A percentile compares a stretch with the other conserved stretches of the same genome.
Conservation (phyloP, 1,140 invertebrate genomes). For the Colletes latitarsis region DNA sequence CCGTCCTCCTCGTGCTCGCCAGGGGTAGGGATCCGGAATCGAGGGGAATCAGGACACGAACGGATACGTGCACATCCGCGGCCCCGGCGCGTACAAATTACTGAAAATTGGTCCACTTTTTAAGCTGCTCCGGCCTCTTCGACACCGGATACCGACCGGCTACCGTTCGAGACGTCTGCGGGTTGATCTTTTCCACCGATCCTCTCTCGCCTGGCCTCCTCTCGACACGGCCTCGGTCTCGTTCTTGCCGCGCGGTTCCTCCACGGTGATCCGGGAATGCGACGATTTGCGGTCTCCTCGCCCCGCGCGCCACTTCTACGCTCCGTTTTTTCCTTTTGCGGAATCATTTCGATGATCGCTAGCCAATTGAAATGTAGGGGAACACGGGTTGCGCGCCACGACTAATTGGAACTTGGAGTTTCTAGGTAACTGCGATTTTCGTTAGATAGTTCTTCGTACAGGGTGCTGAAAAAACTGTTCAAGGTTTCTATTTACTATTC, state of each 20-base stretch:
- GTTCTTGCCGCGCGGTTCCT: conserved; percentile 10
- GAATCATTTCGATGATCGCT: conserved; percentile 42
- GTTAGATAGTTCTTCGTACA: background rate
- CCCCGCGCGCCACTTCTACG: background rate
- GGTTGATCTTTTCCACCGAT: conserved; percentile 43
- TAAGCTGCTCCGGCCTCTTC: conserved; percentile 38
- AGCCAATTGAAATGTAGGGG: conserved; percentile 35
- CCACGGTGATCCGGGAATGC: conserved; percentile 30
- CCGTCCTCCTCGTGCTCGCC: background rate
- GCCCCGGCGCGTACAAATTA: conserved; percentile 70
- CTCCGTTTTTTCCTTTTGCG: conserved; percentile 25
- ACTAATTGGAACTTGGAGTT: conserved; percentile 27
- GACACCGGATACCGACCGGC: conserved; percentile 44
- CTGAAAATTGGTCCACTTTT: conserved; percentile 75
- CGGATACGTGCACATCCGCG: conserved; percentile 51
- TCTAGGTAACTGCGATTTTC: background rate
- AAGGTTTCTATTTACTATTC: background rate
- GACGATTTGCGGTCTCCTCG: conserved; percentile 12
- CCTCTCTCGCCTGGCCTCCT: background rate
- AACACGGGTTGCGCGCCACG: background rate
- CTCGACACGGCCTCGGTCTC: conserved; percentile 9
- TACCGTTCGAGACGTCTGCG: conserved; percentile 35
- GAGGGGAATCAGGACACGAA: conserved; percentile 22
- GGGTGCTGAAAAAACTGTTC: background rate
- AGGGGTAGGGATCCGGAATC: background rate